Evolutionary conservation across 2,888 invertebrate genomes (phyloP).

Genomic region (Dryomyza anilis): DNA sequence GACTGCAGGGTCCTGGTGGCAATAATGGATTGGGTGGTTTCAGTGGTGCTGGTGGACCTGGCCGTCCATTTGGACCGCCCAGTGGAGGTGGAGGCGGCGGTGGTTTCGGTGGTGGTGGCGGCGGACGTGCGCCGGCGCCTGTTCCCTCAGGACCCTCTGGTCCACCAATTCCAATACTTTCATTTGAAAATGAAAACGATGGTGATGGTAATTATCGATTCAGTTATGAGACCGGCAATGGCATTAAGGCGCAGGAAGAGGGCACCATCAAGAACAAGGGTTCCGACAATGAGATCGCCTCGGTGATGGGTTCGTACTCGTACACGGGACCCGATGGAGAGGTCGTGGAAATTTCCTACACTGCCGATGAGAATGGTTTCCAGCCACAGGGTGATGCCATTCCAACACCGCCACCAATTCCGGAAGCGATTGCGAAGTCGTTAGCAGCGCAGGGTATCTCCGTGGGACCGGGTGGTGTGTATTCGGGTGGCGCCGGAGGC

Average conservation of each 20-base stretch:
- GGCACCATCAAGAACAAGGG: constrained; percentile 68
- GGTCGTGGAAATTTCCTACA: constrained; percentile 67
- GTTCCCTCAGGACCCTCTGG: constrained; percentile 50
- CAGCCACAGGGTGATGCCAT: constrained; percentile 66
- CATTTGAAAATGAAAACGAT: constrained; percentile 66
- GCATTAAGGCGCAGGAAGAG: constrained; percentile 68
- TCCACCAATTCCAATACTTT: constrained; percentile 64
- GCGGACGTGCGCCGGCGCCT: constrained; percentile 46
- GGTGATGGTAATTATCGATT: constrained; percentile 67
- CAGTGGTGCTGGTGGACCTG: constrained; percentile 53
- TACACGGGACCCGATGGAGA: constrained; percentile 72
- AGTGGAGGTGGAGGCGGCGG: constrained; percentile 45
- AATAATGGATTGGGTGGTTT: constrained; percentile 54
- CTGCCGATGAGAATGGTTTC: constrained; percentile 72
- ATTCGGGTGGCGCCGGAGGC: constrained; percentile 49
- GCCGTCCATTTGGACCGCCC: constrained; percentile 50
- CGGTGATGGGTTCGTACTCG: constrained; percentile 67
- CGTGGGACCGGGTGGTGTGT: constrained; percentile 61
- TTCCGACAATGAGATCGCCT: constrained; percentile 65
- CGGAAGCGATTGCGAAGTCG: constrained; percentile 68
- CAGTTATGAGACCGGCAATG: constrained; percentile 70
- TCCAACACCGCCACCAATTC: constrained; percentile 70
- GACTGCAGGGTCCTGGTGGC: constrained; percentile 51
- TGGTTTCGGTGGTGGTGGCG: constrained; percentile 35
- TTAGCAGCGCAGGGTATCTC: constrained; percentile 62